Conservation (phyloP, 2,888 invertebrate genomes). For the Tridacna gigas region DNA sequence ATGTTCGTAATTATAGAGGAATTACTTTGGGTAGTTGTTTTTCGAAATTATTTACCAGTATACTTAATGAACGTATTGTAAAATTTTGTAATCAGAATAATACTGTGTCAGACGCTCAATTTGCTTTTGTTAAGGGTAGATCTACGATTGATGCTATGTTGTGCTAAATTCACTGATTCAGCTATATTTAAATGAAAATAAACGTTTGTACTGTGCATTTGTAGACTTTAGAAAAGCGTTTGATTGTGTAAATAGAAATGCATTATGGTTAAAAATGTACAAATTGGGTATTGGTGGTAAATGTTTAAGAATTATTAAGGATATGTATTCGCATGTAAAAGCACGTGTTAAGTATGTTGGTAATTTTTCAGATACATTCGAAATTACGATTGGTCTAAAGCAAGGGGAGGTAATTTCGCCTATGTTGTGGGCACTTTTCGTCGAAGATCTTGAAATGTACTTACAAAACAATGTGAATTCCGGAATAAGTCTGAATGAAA, state of each 20-base stretch:
- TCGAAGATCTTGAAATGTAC: slow-evolving; percentile 30
- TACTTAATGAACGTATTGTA: slow-evolving; percentile 23
- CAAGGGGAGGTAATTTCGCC: slow-evolving; percentile 28
- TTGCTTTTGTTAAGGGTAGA: slow-evolving; percentile 2
- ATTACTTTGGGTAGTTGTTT: slow-evolving; percentile 30
- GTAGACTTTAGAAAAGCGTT: background rate
- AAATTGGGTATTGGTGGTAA: slow-evolving; percentile 23
- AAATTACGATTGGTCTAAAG: slow-evolving; percentile 24
- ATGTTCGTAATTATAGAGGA: slow-evolving; percentile 27
- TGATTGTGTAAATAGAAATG: slow-evolving; percentile 28
- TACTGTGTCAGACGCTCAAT: slow-evolving; percentile 13
- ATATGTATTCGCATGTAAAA: slow-evolving; percentile 20
- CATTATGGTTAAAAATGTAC: slow-evolving; percentile 22
- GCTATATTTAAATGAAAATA: background rate
- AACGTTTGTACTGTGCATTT: background rate
- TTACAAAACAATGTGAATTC: slow-evolving; percentile 7
- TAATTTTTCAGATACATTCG: slow-evolving; percentile 24
- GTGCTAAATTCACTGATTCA: slow-evolving; percentile 17
- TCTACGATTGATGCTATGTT: slow-evolving; percentile 26
- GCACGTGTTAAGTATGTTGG: slow-evolving; percentile 9
- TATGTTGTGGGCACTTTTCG: slow-evolving; percentile 9
- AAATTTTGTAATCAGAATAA: slow-evolving; percentile 7
- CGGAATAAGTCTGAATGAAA: slow-evolving; percentile 6
- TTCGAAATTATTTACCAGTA: slow-evolving; percentile 27
- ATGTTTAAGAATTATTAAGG: slow-evolving; percentile 5